phyloP scores from a whole-genome alignment of 2,888 invertebrate genomes.

The Dynastes grantii region DNA sequence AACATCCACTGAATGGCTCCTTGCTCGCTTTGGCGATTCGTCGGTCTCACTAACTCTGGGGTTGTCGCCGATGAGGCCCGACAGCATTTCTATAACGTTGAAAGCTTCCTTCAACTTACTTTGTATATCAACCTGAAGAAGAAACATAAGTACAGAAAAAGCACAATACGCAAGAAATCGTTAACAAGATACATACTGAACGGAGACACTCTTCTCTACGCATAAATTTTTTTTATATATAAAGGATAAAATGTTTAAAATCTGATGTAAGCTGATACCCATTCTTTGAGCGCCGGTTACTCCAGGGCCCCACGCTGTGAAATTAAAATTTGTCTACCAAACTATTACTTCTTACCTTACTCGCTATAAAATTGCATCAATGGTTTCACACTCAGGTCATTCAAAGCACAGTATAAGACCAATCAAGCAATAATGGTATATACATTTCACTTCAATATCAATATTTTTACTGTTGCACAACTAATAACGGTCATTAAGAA shows the following conservation, averaged over 20 bases:
- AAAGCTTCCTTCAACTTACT: conserved; percentile 87
- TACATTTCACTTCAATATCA: no score
- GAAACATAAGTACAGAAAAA: conserved; percentile 53
- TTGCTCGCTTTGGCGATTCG: conserved; percentile 54
- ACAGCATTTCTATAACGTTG: conserved; percentile 91
- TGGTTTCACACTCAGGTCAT: conserved; percentile 49
- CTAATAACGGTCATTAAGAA: no score
- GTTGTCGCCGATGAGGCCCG: conserved; percentile 87
- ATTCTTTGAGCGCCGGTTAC: conserved; percentile 56
- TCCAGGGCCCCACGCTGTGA: conserved; percentile 63
- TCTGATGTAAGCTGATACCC: conserved; percentile 56
- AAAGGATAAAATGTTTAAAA: conserved; percentile 59
- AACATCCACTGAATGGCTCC: conserved; percentile 19
- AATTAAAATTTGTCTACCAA: conserved; percentile 66
- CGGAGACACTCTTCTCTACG: conserved; percentile 55
- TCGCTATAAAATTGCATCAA: conserved; percentile 46
- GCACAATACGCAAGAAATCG: conserved; percentile 41
- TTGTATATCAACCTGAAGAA: conserved; percentile 81
- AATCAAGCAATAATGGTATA: neutral
- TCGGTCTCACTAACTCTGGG: conserved; percentile 68
- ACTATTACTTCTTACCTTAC: conserved; percentile 54
- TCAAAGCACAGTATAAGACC: conserved; percentile 34
- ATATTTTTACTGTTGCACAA: no score
- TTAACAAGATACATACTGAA: conserved; percentile 64
- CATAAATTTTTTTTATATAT: conserved; percentile 59